A percentile compares a stretch with the other conserved stretches of the same genome.
Evolutionary conservation across 2,113 vertebrate genomes (phyloP).

Genomic region (Rattus norvegicus): DNA sequence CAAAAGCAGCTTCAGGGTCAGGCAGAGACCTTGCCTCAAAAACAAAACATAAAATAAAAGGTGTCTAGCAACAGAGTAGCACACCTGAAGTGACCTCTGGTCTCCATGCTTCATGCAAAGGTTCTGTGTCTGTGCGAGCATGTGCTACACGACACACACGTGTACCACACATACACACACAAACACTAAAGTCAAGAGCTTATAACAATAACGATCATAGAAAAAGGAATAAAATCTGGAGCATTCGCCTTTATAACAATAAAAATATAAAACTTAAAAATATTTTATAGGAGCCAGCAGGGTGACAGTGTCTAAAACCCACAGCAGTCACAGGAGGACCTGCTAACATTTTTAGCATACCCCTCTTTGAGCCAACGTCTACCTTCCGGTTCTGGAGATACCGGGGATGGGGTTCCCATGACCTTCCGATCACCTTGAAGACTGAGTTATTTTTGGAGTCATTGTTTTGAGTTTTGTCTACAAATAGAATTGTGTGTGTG

Average conservation of each 20-base stretch:
- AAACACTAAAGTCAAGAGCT: not conserved
- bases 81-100: not conserved
- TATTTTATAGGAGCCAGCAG: not conserved
- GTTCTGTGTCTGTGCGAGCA: not conserved
- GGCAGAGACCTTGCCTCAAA: not conserved
- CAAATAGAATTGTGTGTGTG: not conserved
- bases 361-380: not conserved
- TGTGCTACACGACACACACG: not conserved
- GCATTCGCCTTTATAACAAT: slow-evolving; percentile 6
- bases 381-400: not conserved
- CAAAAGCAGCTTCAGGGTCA: not conserved
- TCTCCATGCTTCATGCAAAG: not conserved
- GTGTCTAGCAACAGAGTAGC: not conserved
- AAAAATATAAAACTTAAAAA: not conserved
- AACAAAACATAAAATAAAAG: not conserved
- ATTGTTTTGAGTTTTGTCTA: slow-evolving; percentile 24
- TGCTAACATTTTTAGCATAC: not conserved
- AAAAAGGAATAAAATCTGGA: not conserved
- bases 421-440: slow-evolving; percentile 55
- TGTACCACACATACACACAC: not conserved
- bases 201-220: not conserved
- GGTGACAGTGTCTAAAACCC: not conserved
- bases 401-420: not conserved
- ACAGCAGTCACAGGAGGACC: not conserved
- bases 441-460: slow-evolving; percentile 40